These are phyloP conservation scores for Abrostola tripartita DNA, from an alignment of 2,888 invertebrate genomes.

Conservation along the genomic window DNA sequence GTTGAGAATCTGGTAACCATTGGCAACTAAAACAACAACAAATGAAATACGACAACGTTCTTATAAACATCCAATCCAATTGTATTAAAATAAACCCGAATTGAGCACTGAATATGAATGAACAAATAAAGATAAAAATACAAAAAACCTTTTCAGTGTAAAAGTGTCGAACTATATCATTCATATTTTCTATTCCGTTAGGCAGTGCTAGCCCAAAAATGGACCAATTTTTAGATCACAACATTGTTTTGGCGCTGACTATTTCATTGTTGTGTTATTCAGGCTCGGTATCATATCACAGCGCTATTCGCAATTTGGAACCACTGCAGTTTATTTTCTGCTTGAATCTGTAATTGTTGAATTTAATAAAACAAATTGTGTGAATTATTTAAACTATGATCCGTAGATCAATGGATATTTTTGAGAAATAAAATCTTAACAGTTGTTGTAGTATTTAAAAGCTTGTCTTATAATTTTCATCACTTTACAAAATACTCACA, in stretches of 20 bases:
- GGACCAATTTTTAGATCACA: constrained; percentile 12
- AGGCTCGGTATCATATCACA: constrained; percentile 29
- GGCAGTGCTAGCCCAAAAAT: constrained; percentile 19
- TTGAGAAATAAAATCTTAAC: constrained; percentile 8
- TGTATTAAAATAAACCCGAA: neutral
- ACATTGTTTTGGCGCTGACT: constrained; percentile 23
- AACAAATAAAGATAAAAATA: constrained; percentile 22
- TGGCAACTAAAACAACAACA: too few relatives aligned
- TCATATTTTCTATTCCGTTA: constrained; percentile 37
- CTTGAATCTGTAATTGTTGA: constrained; percentile 2
- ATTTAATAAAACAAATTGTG: constrained; percentile 1
- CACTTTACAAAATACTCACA: constrained; percentile 31
- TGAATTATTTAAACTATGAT: constrained; percentile 1
- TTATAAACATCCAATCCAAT: neutral
- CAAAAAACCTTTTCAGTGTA: constrained; percentile 7
- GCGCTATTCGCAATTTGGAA: constrained; percentile 14
- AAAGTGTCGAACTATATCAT: constrained; percentile 13
- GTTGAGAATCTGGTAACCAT: too few relatives aligned
- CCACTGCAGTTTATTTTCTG: constrained; percentile 2
- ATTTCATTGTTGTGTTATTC: constrained; percentile 19
- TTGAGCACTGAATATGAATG: neutral
- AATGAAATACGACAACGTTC: too few relatives aligned
- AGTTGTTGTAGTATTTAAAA: constrained; percentile 13
- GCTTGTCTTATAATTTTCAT: constrained; percentile 18
- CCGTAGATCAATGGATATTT: neutral